Base-by-base conservation (phyloP, 2,797 vertebrate species). In the Uromys caudimaculatus region DNA sequence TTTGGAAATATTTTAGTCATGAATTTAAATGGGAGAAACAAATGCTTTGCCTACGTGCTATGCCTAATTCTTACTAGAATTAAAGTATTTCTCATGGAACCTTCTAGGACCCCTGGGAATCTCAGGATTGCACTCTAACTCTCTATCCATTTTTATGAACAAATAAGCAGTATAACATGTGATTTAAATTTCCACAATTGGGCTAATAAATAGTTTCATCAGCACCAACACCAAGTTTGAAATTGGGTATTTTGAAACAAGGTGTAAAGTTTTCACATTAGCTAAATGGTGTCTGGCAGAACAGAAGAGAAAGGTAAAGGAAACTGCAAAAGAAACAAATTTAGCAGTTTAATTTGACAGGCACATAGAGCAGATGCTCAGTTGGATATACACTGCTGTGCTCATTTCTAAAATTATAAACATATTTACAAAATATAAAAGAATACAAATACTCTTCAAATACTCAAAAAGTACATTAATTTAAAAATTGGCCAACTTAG, bases 271-370 rank as follows among this genome's bases (percentile, higher is more conserved):
- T 73, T 93, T 90, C 4, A 52, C 93, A 90, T 89, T 88, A 85
- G 29, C 56, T 91, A 84, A 91, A 1, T 69, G 23, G 1, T 83
- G 14, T 87, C 54, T 94, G 77, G 52, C 41, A 93, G 29, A 90
- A 92, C 75, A 2, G 2, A 35, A 84, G 67, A 44, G 10, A 75
- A 84, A 91, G 24, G 38, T 79, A 87, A 75, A 77, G 27, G 17
- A 86, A 92, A 35, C 79, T 47, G 3, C 11, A 82, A 52, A 62
- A 67, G 9, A 75, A 90, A 93, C 82, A 78, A 93, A 95, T 82
- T 91, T 94, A 89, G n/a, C 81, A 96, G 50, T 24, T 71, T 89
- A 94, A 75, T 96, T 75, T 95, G 87, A 88, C 52, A 84, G 52
- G 16, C 7, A 78, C 58, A 94, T 91, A 44, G 41, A 92, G 6